Conservation (phyloP, 1,140 invertebrate genomes). For the Zaprionus taronus region DNA sequence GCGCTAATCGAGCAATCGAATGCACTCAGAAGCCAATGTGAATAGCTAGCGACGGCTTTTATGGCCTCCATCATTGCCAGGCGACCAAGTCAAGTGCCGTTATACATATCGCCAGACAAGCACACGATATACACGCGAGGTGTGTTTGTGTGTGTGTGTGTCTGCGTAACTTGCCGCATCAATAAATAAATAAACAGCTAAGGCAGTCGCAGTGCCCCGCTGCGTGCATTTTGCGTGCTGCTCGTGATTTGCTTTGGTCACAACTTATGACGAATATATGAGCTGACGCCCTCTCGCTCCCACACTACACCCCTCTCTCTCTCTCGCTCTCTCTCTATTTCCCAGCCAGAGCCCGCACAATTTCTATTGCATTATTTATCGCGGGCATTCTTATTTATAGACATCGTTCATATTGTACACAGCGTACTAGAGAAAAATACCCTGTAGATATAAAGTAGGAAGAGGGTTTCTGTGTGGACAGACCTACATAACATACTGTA, state of each 20-base stretch:
- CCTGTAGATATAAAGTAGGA: not conserved
- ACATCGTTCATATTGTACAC: slow-evolving; percentile 40
- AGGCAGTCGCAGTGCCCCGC: slow-evolving; percentile 15
- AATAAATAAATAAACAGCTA: slow-evolving; percentile 66
- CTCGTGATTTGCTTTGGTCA: slow-evolving; percentile 49
- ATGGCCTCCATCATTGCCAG: slow-evolving; percentile 66
- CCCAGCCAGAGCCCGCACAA: slow-evolving; percentile 12
- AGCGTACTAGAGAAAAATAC: slow-evolving; percentile 5
- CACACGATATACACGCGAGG: not conserved
- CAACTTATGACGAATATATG: slow-evolving; percentile 41
- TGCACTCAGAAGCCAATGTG: slow-evolving; percentile 13
- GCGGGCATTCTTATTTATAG: slow-evolving; percentile 62
- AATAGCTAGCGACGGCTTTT: slow-evolving; percentile 39
- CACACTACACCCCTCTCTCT: not conserved
- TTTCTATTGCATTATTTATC: slow-evolving; percentile 73
- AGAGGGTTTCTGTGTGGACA: not conserved
- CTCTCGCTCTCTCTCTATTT: not conserved
- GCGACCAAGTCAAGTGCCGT: slow-evolving; percentile 40
- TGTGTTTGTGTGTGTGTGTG: not conserved
- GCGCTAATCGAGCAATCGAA: slow-evolving; percentile 31
- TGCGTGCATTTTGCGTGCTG: slow-evolving; percentile 63
- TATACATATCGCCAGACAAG: slow-evolving; percentile 25
- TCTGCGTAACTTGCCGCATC: slow-evolving; percentile 47
- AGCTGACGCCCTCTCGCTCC: not conserved
- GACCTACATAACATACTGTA: too few species aligned